A percentile compares a stretch with the other conserved stretches of the same genome.
phyloP scores from a whole-genome alignment of 2,113 vertebrate genomes.

The Pygoscelis adeliae region DNA sequence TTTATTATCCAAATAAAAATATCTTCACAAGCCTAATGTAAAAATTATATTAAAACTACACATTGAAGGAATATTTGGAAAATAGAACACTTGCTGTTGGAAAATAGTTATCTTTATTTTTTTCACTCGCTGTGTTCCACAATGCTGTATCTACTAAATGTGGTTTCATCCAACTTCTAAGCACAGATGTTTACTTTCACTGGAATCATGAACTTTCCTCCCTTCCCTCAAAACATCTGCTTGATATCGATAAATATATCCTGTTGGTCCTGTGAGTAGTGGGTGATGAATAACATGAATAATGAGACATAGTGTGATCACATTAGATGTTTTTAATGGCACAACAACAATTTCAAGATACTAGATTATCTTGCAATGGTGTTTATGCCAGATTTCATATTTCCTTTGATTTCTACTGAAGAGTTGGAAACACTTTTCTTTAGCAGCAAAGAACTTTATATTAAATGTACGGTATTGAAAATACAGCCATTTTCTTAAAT shows the following conservation, averaged over 20 bases:
- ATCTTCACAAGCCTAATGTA: neutral
- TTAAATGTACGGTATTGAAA: neutral
- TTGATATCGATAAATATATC: neutral
- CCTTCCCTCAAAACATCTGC: neutral
- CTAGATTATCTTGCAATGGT: neutral
- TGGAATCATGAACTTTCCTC: neutral
- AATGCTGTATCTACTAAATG: neutral
- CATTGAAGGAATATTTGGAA: neutral
- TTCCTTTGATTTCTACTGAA: neutral
- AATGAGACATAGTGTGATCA: neutral
- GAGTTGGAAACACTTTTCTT: neutral
- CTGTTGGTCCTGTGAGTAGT: neutral
- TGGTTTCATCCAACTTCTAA: slow-evolving; percentile 18
- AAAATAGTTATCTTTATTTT: neutral
- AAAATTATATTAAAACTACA: neutral
- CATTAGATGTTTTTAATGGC: neutral
- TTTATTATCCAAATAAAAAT: neutral
- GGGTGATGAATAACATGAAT: neutral
- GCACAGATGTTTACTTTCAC: neutral
- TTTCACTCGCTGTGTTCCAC: neutral
- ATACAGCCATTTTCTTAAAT: neutral
- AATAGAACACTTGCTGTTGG: neutral
- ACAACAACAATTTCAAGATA: neutral
- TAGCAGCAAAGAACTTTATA: neutral
- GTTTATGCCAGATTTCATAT: neutral